These are phyloP conservation scores for Notamacropus eugenii DNA, from an alignment of 2,797 vertebrate genomes.

Conservation along the genomic window DNA sequence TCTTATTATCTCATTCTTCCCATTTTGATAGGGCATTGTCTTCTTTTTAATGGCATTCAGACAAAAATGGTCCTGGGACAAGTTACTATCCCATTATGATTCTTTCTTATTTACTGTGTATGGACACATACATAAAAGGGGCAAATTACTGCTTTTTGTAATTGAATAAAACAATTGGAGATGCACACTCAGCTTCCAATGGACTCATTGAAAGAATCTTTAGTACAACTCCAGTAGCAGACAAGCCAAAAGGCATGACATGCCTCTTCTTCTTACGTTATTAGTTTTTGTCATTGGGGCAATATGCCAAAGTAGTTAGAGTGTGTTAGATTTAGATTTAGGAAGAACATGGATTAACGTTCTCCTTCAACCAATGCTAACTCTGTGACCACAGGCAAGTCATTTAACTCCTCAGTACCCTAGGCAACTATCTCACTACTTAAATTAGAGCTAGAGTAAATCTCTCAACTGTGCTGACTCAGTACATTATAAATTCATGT, in stretches of 20 bases:
- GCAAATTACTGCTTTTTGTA: not conserved
- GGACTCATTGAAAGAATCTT: not conserved
- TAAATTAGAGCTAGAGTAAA: not conserved
- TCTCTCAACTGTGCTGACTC: not conserved
- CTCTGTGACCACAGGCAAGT: not conserved
- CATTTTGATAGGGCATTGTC: not conserved
- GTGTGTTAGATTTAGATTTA: not conserved
- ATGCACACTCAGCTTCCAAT: not conserved
- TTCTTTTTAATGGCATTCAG: not conserved
- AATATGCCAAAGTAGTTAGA: not conserved
- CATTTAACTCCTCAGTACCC: not conserved
- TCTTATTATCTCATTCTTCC: not conserved
- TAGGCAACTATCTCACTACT: not conserved
- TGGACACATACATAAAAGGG: not conserved
- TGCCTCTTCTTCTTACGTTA: not conserved
- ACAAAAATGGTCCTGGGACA: not conserved
- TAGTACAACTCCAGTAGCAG: not conserved
- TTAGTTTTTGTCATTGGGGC: not conserved
- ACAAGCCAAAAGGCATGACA: not conserved
- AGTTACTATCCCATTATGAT: not conserved
- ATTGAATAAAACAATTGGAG: not conserved
- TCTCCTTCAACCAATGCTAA: not conserved
- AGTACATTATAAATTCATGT: not conserved
- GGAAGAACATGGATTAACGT: not conserved
- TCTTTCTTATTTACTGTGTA: not conserved